These are phyloP conservation scores for Silvanus unidentatus DNA, from an alignment of 2,888 invertebrate genomes.

Conservation along the genomic window DNA sequence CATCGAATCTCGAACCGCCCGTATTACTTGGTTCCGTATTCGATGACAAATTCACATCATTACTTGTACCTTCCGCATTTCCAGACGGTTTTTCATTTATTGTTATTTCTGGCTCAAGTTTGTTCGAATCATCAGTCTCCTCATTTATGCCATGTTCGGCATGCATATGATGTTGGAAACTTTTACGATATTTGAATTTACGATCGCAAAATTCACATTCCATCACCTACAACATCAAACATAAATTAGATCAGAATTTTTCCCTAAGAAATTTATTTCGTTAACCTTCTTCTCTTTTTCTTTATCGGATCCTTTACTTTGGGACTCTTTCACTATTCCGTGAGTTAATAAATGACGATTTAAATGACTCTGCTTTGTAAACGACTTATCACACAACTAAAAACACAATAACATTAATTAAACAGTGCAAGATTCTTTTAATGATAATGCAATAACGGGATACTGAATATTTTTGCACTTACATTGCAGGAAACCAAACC, in stretches of 20 bases:
- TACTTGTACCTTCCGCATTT: neutral
- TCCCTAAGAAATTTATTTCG: neutral
- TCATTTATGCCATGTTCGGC: conserved; percentile 45
- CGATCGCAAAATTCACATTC: conserved; percentile 47
- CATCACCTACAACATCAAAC: no score
- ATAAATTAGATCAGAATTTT: no score
- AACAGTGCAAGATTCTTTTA: no score
- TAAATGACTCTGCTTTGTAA: conserved; percentile 38
- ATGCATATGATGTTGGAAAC: conserved; percentile 45
- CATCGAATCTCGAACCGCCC: neutral
- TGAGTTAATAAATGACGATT: conserved; percentile 37
- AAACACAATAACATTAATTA: conserved; percentile 5
- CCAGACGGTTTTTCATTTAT: neutral
- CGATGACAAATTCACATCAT: neutral
- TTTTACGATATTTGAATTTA: conserved; percentile 46
- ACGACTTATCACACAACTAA: conserved; percentile 40
- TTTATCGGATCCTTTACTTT: conserved; percentile 15
- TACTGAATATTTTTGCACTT: no score
- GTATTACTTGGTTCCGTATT: neutral
- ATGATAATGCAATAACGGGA: no score
- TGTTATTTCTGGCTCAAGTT: neutral
- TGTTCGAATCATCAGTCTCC: conserved; percentile 29
- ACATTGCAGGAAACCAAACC: conserved; percentile 35
- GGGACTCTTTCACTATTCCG: conserved; percentile 22
- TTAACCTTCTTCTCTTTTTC: conserved; percentile 31